Base-by-base conservation (phyloP, 2,113 vertebrate genomes). In the Lampris incognitus region DNA sequence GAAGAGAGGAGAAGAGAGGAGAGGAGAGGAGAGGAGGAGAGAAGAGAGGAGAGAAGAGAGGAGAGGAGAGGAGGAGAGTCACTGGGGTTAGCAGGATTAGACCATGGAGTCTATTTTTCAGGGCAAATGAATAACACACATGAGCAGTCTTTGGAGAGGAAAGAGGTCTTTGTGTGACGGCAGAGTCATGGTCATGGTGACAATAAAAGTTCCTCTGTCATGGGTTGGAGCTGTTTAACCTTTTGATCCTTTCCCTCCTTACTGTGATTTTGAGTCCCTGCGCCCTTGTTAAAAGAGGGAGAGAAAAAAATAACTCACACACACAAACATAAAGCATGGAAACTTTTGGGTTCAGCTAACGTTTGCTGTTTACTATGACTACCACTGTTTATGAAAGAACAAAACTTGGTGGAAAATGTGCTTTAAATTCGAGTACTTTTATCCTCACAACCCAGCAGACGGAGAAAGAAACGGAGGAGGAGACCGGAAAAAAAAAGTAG, bases 211-310 rank as follows among this genome's bases (percentile, higher is more conserved):
- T 48, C 64, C 66, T 73, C 85, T 71, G 81, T 86, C 81, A 67
- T 69, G 78, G 76, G 82, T 86, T 85, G 42, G 73, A 90, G 75
- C 74, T 51, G 71, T 89, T 92, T 89, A 87, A 91, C 91, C 87
- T 91, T 85, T 84, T 86, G 82, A 89, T 87, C 82, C 72, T 77
- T 63, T 71, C 48, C 57, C 58, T 37, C 50, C 72, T 69, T 83
- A 64, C 77, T 75, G 81, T 68, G 72, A 51, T 66, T 79, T 67
- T 61, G 48, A 72, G 69, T 64, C 73, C 66, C 41, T 9, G 66
- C 54, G 46, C 52, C 72, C 76, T 10, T 71, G 39, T 9, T 50
- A 9, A 11, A 24, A 73, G 9, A 1, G 56, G 66, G 63, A 60
- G 13, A 59, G 41, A 1, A 44, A 62, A 5, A 24, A 24, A 24